phyloP scores from a whole-genome alignment of 2,797 vertebrate species.

The Bucorvus abyssinicus region DNA sequence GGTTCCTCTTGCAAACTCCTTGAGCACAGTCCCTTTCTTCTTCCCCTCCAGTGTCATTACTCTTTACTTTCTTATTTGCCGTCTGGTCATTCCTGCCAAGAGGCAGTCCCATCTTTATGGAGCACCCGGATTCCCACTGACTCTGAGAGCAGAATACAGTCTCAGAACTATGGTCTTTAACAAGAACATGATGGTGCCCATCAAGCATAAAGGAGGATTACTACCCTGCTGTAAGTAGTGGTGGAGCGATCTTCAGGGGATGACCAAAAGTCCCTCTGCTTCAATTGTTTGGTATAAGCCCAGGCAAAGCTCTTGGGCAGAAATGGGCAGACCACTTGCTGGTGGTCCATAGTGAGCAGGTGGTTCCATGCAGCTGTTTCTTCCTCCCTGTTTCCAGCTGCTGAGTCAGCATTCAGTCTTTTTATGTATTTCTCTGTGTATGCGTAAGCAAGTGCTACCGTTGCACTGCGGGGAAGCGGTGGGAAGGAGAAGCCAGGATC shows the following conservation, averaged over 20 bases:
- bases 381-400: neutral
- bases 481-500: neutral
- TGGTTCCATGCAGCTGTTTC: neutral
- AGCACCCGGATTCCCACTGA: neutral
- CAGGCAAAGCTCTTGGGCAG: neutral
- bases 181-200: neutral
- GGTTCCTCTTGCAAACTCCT: neutral
- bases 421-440: neutral
- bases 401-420: neutral
- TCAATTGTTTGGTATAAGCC: neutral
- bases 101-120: neutral
- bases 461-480: neutral
- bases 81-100: neutral
- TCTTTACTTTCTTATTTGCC: neutral
- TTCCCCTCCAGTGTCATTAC: neutral
- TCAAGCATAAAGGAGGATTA: neutral
- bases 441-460: neutral
- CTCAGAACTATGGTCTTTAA: neutral
- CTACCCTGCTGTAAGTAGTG: neutral
- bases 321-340: neutral
- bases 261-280: neutral
- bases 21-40: neutral
- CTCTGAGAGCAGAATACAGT: neutral
- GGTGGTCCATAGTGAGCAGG: neutral
- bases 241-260: neutral